Evolutionary conservation across 1,140 invertebrate genomes (phyloP).

Genomic region (Micrasema longulum): DNA sequence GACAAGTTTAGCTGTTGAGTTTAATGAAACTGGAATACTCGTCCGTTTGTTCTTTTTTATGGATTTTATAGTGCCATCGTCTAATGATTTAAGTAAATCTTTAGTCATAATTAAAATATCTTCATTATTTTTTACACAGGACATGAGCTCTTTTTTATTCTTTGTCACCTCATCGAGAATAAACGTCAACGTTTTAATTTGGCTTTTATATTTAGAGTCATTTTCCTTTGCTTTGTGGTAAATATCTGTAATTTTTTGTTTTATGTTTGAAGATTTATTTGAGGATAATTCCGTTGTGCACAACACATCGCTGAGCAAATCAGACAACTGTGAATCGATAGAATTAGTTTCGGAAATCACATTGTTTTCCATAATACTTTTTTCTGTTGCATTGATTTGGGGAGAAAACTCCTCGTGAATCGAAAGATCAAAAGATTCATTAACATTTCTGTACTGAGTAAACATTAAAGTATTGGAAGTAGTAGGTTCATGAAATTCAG

Average conservation of each 20-base stretch:
- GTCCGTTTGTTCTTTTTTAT: slow-evolving; percentile 13
- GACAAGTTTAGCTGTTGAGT: not conserved
- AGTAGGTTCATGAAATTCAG: not conserved
- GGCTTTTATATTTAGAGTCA: slow-evolving; percentile 3
- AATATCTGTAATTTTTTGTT: slow-evolving; percentile 14
- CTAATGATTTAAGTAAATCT: slow-evolving; percentile 6
- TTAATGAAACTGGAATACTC: slow-evolving; percentile 7
- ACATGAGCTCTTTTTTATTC: slow-evolving; percentile 8
- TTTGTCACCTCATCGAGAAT: slow-evolving; percentile 16
- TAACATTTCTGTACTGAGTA: slow-evolving; percentile 38
- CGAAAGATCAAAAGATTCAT: slow-evolving; percentile 39
- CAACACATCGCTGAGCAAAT: slow-evolving; percentile 30
- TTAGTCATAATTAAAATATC: slow-evolving; percentile 12
- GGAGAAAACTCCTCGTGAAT: slow-evolving; percentile 18
- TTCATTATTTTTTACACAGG: slow-evolving; percentile 11
- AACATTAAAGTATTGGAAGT: not conserved
- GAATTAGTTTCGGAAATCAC: slow-evolving; percentile 9
- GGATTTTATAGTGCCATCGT: slow-evolving; percentile 1
- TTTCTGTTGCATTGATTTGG: slow-evolving; percentile 5
- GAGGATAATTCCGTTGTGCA: slow-evolving; percentile 17
- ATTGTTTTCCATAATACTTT: slow-evolving; percentile 2
- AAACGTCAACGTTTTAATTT: slow-evolving; percentile 1
- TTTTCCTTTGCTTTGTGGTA: slow-evolving; percentile 5
- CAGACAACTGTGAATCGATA: slow-evolving; percentile 10
- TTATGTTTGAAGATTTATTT: slow-evolving; percentile 4